Base-by-base conservation (phyloP, 1,140 invertebrate genomes). In the Hyles vespertilio region DNA sequence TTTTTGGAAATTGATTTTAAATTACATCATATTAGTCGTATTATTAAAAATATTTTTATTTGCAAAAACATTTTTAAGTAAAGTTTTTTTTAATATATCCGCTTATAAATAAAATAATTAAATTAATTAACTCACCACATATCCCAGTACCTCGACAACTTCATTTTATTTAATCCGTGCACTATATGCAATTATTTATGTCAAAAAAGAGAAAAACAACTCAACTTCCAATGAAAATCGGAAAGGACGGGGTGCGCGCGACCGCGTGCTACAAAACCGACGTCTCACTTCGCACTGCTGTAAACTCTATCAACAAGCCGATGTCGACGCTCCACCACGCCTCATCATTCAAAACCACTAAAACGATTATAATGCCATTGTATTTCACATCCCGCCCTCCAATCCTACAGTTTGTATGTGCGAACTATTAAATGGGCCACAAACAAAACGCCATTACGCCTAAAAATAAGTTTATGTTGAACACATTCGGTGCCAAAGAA, bases 221-320 rank as follows among this genome's bases (percentile, higher is more conserved):
- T 8, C 36, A 8, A 5, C 8, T 40, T 8, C 36, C 36, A n/a
- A 8, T 22, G 48, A 50, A 50, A 50, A 50, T 34, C 50, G 11
- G 50, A 51, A 51, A 33, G 34, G 4, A 10, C 22, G 5, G 34
- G 34, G 50, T 3, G 32, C 50, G 34, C 32, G 50, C 50, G 50
- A 3, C 8, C 50, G 34, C 50, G 50, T 51, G 10, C 32, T 32
- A 8, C 50, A 33, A 32, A 51, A 51, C 32, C 50, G 50, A 51
- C 50, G 50, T 34, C 50, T 33, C 32, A 34, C 32, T 34, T 51
- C 50, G 50, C 50, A 51, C 50, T 51, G 50, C 32, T 51, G 32
- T 12, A 22, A 51, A 34, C 50, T 51, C 4, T 51, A 34, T 51
- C 50, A 34, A 51, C 5, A 32, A 50, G n/a, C 48, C 48, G 34